phyloP scores from a whole-genome alignment of 2,113 vertebrate genomes.

The Indicator indicator region DNA sequence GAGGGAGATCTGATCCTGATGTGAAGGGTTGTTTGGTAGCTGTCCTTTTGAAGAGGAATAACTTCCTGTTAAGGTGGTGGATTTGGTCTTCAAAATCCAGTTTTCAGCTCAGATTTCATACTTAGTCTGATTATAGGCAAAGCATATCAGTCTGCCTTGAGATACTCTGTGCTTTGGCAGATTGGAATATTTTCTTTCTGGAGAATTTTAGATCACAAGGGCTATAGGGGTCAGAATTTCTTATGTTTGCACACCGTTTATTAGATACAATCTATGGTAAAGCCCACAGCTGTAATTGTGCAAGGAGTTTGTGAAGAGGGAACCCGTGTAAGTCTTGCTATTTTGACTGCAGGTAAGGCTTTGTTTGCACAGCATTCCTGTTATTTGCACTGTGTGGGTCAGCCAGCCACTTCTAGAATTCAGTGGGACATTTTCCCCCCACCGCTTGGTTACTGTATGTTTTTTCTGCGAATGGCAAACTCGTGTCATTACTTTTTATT shows the following conservation, averaged over 20 bases:
- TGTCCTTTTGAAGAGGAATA: not conserved
- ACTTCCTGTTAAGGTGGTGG: not conserved
- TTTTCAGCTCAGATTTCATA: not conserved
- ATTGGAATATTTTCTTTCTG: not conserved
- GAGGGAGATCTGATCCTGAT: not conserved
- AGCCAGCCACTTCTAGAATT: not conserved
- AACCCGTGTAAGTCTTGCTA: not conserved
- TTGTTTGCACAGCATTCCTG: not conserved
- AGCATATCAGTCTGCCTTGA: not conserved
- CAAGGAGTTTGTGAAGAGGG: not conserved
- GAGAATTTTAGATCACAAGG: not conserved
- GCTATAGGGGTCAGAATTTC: not conserved
- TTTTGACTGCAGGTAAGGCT: not conserved
- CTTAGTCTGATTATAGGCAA: not conserved
- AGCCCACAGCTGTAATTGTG: accelerated
- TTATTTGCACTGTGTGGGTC: not conserved
- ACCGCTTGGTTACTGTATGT: not conserved
- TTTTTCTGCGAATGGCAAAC: not conserved
- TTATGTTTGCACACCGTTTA: not conserved
- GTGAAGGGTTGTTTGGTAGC: not conserved
- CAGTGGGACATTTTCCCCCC: not conserved
- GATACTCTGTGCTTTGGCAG: not conserved
- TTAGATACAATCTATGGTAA: not conserved
- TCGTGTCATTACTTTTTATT: not conserved
- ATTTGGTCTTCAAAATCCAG: accelerated